phyloP scores from a whole-genome alignment of 1,140 invertebrate species.

The Zaprionus kolodkinae region DNA sequence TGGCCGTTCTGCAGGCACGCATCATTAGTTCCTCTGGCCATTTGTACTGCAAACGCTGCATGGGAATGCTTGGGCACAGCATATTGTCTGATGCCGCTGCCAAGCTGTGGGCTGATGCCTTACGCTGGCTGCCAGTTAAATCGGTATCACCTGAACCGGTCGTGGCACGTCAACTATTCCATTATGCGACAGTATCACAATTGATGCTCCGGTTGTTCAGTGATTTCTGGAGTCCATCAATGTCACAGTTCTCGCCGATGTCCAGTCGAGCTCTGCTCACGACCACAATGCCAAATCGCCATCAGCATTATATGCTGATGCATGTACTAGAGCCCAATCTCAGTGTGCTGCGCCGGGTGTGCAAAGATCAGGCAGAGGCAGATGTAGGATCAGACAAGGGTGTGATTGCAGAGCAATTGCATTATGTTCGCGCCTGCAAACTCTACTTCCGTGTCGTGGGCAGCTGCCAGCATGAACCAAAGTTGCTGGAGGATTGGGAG shows the following conservation, averaged over 20 bases:
- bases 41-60: conserved; percentile 70
- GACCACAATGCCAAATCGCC: conserved; percentile 50
- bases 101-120: conserved; percentile 70
- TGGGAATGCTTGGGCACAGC: conserved; percentile 53
- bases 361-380: background rate
- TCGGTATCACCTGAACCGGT: background rate
- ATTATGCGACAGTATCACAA: conserved; percentile 50
- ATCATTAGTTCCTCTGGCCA: conserved; percentile 38
- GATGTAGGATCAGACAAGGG: background rate
- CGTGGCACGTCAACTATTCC: conserved; percentile 20
- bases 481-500: conserved; percentile 48
- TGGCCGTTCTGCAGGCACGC: background rate
- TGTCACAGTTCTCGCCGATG: conserved; percentile 33
- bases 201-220: conserved; percentile 50
- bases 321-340: conserved; percentile 69
- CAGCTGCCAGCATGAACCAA: background rate
- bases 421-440: conserved; percentile 52
- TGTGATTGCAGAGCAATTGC: conserved; percentile 25
- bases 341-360: conserved; percentile 49
- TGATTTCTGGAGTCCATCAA: conserved; percentile 45
- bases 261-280: conserved; percentile 51
- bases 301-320: conserved; percentile 60
- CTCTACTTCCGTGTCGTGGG: conserved; percentile 51
- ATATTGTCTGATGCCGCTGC: conserved; percentile 53
- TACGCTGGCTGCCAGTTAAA: conserved; percentile 30